Evolutionary conservation across 92 coral and sea anemone species (phyloP), one percentile per base, ranked within the genome.

Genomic region (Diadumene lineata): DNA sequence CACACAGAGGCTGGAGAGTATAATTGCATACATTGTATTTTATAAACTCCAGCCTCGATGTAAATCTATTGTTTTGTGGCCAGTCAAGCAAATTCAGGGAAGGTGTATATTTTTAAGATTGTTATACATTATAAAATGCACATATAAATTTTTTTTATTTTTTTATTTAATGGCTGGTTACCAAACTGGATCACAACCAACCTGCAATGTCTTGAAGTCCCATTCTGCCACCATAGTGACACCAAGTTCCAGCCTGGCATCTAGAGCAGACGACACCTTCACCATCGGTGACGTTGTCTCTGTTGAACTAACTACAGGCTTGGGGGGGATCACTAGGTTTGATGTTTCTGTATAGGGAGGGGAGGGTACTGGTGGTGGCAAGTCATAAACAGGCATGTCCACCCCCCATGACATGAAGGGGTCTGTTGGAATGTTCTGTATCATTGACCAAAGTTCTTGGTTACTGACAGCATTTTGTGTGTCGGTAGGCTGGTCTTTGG

Each of bases 151-250:
- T 4, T 38, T 6, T 38, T 38, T 38, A 13, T 38, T 38, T 4
- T 13, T 38, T 38, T 13, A 38, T 4, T 38, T 38, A 13, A 4
- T 38, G 6, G 7, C 48, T 38, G 6, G 48, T 38, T 38, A 16
- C 19, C 58, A 53, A n/a, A n/a, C n/a, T n/a, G n/a, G n/a, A n/a
- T n/a, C 44, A 17, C 17, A 1, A 72, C 78, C 1, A 57, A 78
- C 82, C 82, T 91, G 94, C 50, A 91, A 60, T 74, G 86, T 81
- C 60, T 81, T 86, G 18, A 94, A 90, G 69, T 92, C 96, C 70
- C 88, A 87, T 33, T 94, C 98, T n/a, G 96, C 96, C 63, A 85
- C 97, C 98, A 94, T 94, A 66, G 93, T 97, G 23, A 92, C 86
- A 31, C 97, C 92, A 46, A 94, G 84, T 66, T 94, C 98, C 50